Evolutionary conservation across 1,140 invertebrate species (phyloP), one percentile per base, ranked within the genome.

Genomic region (Tetraneura akinire): DNA sequence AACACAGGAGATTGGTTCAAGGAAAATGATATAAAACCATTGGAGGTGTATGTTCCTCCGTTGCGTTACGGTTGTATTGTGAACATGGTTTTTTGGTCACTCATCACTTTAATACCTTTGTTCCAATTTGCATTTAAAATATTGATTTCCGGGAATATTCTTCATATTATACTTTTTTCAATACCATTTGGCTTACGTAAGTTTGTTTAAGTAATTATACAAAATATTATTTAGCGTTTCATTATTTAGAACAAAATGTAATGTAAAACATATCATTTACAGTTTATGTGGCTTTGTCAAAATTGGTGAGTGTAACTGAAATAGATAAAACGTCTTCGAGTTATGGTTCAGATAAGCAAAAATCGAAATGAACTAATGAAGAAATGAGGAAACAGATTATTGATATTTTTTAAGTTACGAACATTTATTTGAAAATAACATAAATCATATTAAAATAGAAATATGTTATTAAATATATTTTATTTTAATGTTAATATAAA

Each of bases 1-100:
- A 88, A 92, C 83, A 93, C 92, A n/a, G 93, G 93, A 26, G 92
- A 93, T 86, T 95, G 93, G 85, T 94, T 94, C 83, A 86, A 88
- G 66, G 90, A 90, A 16, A 93, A 92, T 21, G 92, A 92, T 5
- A 88, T 93, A 5, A 86, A 88, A 84, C 87, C 88, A 85, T 85
- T 90, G 47, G 88, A 90, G 68, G 85, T 86, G 11, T 90, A 91
- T 80, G 85, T 85, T 80, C 62, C 90, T 21, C 85, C 87, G 3
- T 88, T 89, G 21, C 87, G 92, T 71, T 86, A 89, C 32, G 91
- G 89, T 84, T 90, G 91, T 1, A 84, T 95, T 11, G 55, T 94
- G 1, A 94, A 95, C 85, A 90, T 26, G 83, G 84, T 88, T 1
- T 87, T 88, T 80, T 96, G 94, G 83, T 13, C 21, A 16, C 13